Evolutionary conservation across 2,113 vertebrate species (phyloP).

Genomic region (Scophthalmus maximus): DNA sequence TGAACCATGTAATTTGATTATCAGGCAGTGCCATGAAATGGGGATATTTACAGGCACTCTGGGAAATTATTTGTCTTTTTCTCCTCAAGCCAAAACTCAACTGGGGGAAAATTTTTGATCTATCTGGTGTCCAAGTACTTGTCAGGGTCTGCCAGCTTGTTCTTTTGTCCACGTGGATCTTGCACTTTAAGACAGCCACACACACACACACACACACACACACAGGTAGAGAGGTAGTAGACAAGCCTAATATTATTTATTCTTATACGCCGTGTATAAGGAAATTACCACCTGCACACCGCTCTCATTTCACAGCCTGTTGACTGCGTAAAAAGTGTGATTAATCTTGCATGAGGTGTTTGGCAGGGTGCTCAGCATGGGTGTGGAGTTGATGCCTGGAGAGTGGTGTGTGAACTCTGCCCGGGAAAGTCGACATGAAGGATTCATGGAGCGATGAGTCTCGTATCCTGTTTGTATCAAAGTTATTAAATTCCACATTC

Average conservation of each 20-base stretch:
- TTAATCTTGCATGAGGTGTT: conserved; percentile 70
- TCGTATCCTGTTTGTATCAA: not conserved
- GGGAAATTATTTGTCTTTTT: conserved; percentile 35
- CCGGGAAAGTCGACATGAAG: conserved; percentile 28
- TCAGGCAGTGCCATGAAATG: conserved; percentile 31
- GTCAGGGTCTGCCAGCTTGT: not conserved
- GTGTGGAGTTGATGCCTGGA: conserved; percentile 37
- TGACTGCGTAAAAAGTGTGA: conserved; percentile 68
- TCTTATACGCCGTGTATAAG: conserved; percentile 38
- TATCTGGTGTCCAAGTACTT: conserved; percentile 1
- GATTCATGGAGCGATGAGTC: conserved; percentile 41
- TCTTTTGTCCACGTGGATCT: conserved; percentile 5
- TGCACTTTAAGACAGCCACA: not conserved
- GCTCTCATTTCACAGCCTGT: conserved; percentile 70
- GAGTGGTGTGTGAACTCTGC: conserved; percentile 46
- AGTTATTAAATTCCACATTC: conserved; percentile 21
- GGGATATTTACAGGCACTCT: conserved; percentile 17
- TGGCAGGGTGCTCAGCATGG: conserved; percentile 19
- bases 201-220: not conserved
- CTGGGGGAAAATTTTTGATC: conserved; percentile 21
- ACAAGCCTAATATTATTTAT: conserved; percentile 55
- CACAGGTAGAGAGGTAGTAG: not conserved
- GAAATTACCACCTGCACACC: conserved; percentile 47
- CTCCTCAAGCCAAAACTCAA: conserved; percentile 21
- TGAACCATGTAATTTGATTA: conserved; percentile 66